Base-by-base conservation (phyloP, 2,113 vertebrate genomes). In the Anarrhichthys ocellatus region DNA sequence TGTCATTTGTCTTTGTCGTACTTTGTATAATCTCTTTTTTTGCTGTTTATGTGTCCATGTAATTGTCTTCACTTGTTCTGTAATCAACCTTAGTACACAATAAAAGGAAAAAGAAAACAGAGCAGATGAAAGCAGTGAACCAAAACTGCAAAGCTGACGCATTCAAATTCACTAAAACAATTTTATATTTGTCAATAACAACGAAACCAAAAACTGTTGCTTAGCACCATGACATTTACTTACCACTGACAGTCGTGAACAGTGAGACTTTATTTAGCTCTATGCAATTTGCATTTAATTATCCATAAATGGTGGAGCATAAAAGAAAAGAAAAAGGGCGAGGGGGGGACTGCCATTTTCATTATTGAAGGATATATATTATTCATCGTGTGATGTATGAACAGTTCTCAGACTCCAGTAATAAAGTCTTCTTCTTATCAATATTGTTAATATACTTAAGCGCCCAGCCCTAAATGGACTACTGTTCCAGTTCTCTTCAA, bases 201-300 rank as follows among this genome's bases (percentile, higher is more conserved):
- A 44, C 11, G 11, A 40, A 18, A 67, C 8, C 20, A 24, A 40
- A 14, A 24, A 11, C 61, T n/a, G 9, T 52, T 36, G 48, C 17
- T 20, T 10, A 29, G 24, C 24, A 20, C 64, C 4, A 22, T 34
- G 17, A 50, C 50, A 13, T 27, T 27, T 10, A 24, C 18, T n/a
- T 18, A 42, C 59, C 15, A 40, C n/a, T 58, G 32, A 38, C 24
- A 42, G 20, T 6, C 22, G 38, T 44, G 40, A 22, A 46, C 27
- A 44, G 61, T 13, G 0, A 44, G 7, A 36, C 40, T 62, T 56
- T 29, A 61, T 46, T 32, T 36, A 29, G 63, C 71, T 29, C 29
- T 18, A 34, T 24, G 9, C 64, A 32, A 84, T 85, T 65, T 72
- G 42, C 77, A 71, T 76, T 15, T 74, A 27, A 59, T 59, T 63